Conservation (phyloP, 2,113 vertebrate genomes). For the Calonectris borealis region DNA sequence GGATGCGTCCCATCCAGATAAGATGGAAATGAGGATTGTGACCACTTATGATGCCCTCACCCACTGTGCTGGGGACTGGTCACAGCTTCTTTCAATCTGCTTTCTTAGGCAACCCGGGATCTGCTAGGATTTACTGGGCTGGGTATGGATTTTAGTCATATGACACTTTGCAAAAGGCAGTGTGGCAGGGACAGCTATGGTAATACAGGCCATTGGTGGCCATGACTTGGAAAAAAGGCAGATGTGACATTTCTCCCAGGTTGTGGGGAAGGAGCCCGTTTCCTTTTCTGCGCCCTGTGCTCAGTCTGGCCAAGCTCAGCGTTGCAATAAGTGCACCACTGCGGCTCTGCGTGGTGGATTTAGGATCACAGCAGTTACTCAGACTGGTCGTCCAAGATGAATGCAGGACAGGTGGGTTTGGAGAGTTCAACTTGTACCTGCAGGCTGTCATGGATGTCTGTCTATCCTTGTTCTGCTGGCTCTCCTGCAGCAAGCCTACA, state of each 20-base stretch:
- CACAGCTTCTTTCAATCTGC: not conserved
- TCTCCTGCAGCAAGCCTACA: not conserved
- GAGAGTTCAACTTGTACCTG: not conserved
- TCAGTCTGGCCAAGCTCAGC: not conserved
- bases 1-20: not conserved
- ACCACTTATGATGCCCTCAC: not conserved
- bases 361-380: not conserved
- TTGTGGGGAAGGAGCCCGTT: not conserved
- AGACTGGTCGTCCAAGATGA: too few species aligned
- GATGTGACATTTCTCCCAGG: not conserved
- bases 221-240: not conserved
- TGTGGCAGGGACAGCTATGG: fast-evolving
- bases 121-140: not conserved
- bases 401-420: not conserved
- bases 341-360: not conserved
- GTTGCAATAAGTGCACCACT: fast-evolving
- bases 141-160: not conserved
- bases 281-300: fast-evolving
- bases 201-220: too few species aligned
- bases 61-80: not conserved
- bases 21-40: not conserved
- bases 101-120: not conserved
- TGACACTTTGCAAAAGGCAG: not conserved
- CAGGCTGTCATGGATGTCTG: not conserved
- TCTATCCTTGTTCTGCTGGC: not conserved